A percentile compares a stretch with the other conserved stretches of the same genome.
Conservation (phyloP, 2,797 vertebrate species). For the Mormyrops boulengeri region DNA sequence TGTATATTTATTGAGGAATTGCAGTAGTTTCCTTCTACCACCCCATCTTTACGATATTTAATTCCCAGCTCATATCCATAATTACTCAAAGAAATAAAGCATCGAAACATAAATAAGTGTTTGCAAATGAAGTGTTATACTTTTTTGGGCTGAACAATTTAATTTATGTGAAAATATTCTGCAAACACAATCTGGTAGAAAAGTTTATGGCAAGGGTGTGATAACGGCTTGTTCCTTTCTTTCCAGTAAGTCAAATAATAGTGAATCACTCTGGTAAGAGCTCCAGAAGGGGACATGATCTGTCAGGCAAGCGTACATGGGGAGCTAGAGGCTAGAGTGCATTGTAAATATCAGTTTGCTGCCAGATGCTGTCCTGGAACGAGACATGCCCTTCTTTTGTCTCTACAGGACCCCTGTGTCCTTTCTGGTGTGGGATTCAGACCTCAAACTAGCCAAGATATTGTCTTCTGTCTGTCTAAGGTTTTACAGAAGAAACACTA, state of each 20-base stretch:
- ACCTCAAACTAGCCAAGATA: background rate
- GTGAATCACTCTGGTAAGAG: background rate
- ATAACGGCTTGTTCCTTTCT: background rate
- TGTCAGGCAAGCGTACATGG: background rate
- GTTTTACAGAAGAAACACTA: background rate
- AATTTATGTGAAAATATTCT: background rate
- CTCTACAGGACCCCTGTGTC: constrained; percentile 1
- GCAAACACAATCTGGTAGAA: constrained; percentile 2
- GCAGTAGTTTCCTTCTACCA: background rate
- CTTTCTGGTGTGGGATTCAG: background rate
- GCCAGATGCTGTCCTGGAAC: constrained; percentile 7
- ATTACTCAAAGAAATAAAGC: background rate
- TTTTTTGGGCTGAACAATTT: background rate
- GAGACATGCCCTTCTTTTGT: background rate
- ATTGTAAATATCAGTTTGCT: constrained; percentile 10
- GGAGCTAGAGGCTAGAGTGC: background rate
- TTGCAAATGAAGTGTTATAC: background rate
- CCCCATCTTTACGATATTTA: background rate
- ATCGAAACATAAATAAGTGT: background rate
- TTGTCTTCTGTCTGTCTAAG: background rate
- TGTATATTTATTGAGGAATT: background rate
- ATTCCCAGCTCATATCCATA: background rate
- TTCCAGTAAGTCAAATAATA: background rate
- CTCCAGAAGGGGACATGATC: background rate
- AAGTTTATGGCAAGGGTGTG: background rate